phyloP scores from a whole-genome alignment of 1,140 invertebrate genomes.

The Cephus cinctus region DNA sequence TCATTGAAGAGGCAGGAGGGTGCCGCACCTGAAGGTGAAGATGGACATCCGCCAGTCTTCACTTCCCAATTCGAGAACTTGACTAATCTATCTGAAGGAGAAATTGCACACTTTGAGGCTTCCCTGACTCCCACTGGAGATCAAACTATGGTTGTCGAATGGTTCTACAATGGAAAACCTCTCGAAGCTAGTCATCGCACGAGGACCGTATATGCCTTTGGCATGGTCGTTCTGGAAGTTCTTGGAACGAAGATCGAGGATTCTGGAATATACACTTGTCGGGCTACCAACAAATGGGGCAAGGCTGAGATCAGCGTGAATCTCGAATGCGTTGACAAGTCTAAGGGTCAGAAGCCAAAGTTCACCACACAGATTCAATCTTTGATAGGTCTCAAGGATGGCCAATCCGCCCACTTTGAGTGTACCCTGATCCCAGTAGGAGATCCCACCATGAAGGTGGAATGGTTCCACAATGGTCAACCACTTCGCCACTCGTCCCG shows the following conservation, averaged over 20 bases:
- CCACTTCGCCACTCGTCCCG: constrained; percentile 84
- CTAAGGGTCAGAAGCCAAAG: constrained; percentile 80
- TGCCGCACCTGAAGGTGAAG: constrained; percentile 67
- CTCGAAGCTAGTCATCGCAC: constrained; percentile 87
- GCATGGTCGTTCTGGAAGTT: constrained; percentile 93
- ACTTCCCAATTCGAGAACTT: constrained; percentile 84
- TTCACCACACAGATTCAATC: constrained; percentile 87
- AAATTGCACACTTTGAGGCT: constrained; percentile 93
- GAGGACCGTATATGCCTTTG: constrained; percentile 90
- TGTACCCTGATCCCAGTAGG: constrained; percentile 89
- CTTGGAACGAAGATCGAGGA: constrained; percentile 87
- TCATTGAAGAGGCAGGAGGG: constrained; percentile 72
- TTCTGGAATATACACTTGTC: constrained; percentile 82
- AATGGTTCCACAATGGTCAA: constrained; percentile 94
- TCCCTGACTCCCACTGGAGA: constrained; percentile 91
- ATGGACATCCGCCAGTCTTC: constrained; percentile 82
- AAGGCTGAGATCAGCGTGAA: constrained; percentile 81
- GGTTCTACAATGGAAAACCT: constrained; percentile 92
- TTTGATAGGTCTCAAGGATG: constrained; percentile 83
- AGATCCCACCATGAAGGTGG: constrained; percentile 90
- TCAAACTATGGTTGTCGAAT: constrained; percentile 95
- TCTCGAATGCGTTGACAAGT: constrained; percentile 81
- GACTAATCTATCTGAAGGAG: constrained; percentile 80
- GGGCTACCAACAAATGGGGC: constrained; percentile 87
- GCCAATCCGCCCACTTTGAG: constrained; percentile 90